A percentile compares a stretch with the other conserved stretches of the same genome.
phyloP scores from a whole-genome alignment of 1,140 invertebrate species.

The Parasteatoda tepidariorum region DNA sequence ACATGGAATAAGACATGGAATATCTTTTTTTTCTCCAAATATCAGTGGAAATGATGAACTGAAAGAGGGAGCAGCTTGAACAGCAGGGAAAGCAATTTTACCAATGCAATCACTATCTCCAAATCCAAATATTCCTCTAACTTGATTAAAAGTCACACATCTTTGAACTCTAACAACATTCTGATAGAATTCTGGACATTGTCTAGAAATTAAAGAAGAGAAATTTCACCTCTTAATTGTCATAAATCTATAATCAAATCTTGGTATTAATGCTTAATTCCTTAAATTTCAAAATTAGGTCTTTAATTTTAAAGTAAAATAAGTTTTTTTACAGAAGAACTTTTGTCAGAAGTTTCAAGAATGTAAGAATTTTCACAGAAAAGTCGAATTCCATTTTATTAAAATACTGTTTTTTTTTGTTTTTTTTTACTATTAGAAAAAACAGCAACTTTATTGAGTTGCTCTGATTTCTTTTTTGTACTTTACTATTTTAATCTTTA shows the following conservation, averaged over 20 bases:
- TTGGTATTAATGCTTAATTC: too few species aligned
- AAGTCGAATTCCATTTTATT: too few species aligned
- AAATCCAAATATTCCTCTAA: slow-evolving; percentile 95
- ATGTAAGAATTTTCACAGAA: too few species aligned
- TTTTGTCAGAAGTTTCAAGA: too few species aligned
- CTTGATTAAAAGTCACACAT: slow-evolving; percentile 95
- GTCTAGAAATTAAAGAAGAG: slow-evolving; percentile 71
- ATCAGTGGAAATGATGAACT: slow-evolving; percentile 96
- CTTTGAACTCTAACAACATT: slow-evolving; percentile 84
- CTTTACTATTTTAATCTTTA: too few species aligned
- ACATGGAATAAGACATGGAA: slow-evolving; percentile 95
- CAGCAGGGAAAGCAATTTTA: slow-evolving; percentile 96
- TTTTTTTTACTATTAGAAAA: too few species aligned
- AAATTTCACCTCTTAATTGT: neutral
- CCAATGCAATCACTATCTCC: slow-evolving; percentile 93
- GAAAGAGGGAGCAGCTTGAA: slow-evolving; percentile 95
- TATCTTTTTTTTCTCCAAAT: slow-evolving; percentile 82
- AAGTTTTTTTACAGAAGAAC: too few species aligned
- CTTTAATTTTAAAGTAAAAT: neutral
- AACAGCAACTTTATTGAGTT: too few species aligned
- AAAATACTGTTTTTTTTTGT: too few species aligned
- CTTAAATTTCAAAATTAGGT: neutral
- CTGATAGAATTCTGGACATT: slow-evolving; percentile 89
- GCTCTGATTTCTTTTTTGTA: too few species aligned
- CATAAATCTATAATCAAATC: too few species aligned